Base-by-base conservation (phyloP, 1,140 invertebrate species). In the Panonychus citri region DNA sequence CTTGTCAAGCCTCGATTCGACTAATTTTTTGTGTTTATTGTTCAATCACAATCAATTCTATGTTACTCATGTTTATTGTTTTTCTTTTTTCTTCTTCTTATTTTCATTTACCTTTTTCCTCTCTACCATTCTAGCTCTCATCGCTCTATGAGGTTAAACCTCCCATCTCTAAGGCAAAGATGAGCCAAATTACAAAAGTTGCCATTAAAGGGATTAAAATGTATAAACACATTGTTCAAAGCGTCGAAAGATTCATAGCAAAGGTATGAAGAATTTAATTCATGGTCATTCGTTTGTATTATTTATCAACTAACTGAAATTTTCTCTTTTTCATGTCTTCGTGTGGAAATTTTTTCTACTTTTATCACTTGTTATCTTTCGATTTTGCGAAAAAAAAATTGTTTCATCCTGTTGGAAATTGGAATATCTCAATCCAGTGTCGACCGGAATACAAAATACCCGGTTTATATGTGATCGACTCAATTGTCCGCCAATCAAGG, bases 151-250 rank as follows among this genome's bases (percentile, higher is more conserved):
- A 96, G 65, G 79, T 82, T 61, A 91, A 91, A 72, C 89, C 91
- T 54, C 93, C 93, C 34, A 89, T 99, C 66, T 97, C 93, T 1
- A 94, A 96, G 74, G 91, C 90, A 42, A 98, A 98, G 71, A 98
- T 99, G 88, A 89, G 86, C 64, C 78, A 85, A 57, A 81, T 98
- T 50, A 98, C 93, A 7, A 83, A 87, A 71, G 81, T 83, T 67
- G 93, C 94, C 55, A 94, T 98, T 62, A 95, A 91, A 72, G 91
- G 88, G 46, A 93, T 97, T 61, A 96, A 96, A 71, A 91, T 96
- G 70, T 99, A 98, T 67, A 98, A 99, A 70, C 95, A 99, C 74
- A 90, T 97, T 65, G 95, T 99, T 59, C 91, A 97, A 70, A 91
- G 87, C 76, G 90, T 97, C n/a, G 88, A 93, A 71, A 91, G 91